These are phyloP conservation scores for Brachirus orientalis DNA, from an alignment of 2,113 vertebrate genomes.

Conservation along the genomic window DNA sequence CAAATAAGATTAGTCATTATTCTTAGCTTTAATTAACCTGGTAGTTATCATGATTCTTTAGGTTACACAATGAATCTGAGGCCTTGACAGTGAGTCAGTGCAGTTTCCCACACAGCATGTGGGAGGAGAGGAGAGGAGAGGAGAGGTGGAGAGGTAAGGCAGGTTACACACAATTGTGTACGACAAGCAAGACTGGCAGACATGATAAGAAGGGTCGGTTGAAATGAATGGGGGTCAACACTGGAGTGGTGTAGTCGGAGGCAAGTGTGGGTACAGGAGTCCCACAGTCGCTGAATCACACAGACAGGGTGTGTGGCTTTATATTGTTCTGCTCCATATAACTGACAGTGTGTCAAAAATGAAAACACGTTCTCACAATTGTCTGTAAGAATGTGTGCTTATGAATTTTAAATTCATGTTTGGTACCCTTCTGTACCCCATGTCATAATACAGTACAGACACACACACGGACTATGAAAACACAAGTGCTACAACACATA, in stretches of 20 bases:
- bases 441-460: neutral
- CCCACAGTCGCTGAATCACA: conserved; percentile 70
- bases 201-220: conserved; percentile 78
- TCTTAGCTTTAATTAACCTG: too few relatives aligned
- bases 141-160: conserved; percentile 15
- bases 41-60: too few relatives aligned
- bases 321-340: conserved; percentile 73
- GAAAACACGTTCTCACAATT: conserved; percentile 77
- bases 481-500: too few relatives aligned
- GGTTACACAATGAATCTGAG: too few relatives aligned
- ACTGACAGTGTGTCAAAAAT: conserved; percentile 50
- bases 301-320: conserved; percentile 73
- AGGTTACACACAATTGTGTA: conserved; percentile 36
- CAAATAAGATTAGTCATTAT: too few relatives aligned
- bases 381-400: conserved; percentile 63
- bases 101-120: conserved; percentile 53
- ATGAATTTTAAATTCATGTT: conserved; percentile 39
- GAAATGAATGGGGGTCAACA: conserved; percentile 79
- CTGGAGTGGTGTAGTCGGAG: conserved; percentile 51
- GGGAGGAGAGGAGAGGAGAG: conserved; percentile 11
- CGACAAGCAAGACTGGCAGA: conserved; percentile 62
- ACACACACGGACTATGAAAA: neutral
- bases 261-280: conserved; percentile 51
- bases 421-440: too few relatives aligned
- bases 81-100: conserved; percentile 63